phyloP scores from a whole-genome alignment of 1,140 invertebrate species.

The Hormaphis cornu region DNA sequence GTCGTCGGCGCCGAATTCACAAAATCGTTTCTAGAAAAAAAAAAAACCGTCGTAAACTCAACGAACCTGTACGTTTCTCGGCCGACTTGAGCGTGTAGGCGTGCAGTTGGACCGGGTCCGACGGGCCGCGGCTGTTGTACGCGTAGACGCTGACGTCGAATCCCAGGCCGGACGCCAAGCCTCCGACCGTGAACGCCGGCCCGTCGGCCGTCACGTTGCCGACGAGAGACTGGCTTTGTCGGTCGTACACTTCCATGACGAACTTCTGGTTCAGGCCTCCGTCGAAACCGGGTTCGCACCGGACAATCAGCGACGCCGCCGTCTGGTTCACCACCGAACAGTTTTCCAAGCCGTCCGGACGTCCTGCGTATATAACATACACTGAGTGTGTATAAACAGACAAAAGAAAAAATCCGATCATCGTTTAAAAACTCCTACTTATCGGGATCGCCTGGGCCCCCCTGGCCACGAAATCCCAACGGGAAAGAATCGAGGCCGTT shows the following conservation, averaged over 20 bases:
- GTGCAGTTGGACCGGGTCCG: constrained; percentile 42
- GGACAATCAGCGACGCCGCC: constrained; percentile 57
- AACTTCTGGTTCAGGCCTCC: constrained; percentile 66
- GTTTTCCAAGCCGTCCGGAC: constrained; percentile 51
- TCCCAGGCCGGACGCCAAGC: constrained; percentile 54
- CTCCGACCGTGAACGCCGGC: constrained; percentile 55
- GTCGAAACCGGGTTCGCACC: constrained; percentile 54
- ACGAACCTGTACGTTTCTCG: constrained; percentile 61
- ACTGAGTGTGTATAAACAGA: too few species aligned
- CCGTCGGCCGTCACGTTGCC: constrained; percentile 49
- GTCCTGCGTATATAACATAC: neutral
- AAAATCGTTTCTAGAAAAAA: too few species aligned
- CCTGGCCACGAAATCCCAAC: too few species aligned
- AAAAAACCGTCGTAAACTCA: neutral
- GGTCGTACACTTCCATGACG: constrained; percentile 57
- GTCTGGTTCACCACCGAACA: constrained; percentile 71
- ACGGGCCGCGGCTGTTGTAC: constrained; percentile 59
- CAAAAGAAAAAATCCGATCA: too few species aligned
- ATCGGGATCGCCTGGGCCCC: too few species aligned
- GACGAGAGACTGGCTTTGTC: constrained; percentile 40
- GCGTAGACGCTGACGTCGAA: constrained; percentile 62
- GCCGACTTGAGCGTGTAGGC: constrained; percentile 65
- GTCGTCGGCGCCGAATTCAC: too few species aligned
- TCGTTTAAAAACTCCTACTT: too few species aligned
- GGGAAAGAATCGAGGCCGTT: too few species aligned